phyloP scores from a whole-genome alignment of 2,797 vertebrate genomes.

The Simalia tracyae region DNA sequence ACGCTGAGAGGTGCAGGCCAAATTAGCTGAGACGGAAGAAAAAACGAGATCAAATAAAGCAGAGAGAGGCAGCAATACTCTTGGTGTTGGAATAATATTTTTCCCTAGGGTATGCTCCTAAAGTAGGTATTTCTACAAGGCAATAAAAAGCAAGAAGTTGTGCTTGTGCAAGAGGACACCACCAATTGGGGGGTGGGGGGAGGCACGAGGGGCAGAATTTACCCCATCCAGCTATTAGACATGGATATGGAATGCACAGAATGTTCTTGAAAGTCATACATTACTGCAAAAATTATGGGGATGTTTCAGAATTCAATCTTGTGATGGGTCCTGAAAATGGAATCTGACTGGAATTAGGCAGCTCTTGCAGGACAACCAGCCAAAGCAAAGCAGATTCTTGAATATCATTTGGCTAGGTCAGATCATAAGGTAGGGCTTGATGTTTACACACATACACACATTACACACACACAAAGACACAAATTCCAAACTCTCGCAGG shows the following conservation, averaged over 20 bases:
- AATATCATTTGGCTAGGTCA: neutral
- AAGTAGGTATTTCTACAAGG: neutral
- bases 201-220: neutral
- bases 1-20: neutral
- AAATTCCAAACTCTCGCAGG: neutral
- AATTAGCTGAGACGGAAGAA: neutral
- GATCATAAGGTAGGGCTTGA: neutral
- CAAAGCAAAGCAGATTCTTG: neutral
- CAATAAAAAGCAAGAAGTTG: neutral
- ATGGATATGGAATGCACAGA: neutral
- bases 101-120: neutral
- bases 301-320: neutral
- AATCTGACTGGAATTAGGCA: neutral
- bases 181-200: neutral
- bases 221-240: neutral
- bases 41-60: neutral
- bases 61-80: neutral
- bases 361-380: neutral
- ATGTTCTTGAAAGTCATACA: neutral
- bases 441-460: neutral
- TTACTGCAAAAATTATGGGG: neutral
- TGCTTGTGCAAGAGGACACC: neutral
- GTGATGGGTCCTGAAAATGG: neutral
- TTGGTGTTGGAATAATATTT: neutral
- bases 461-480: neutral